Evolutionary conservation across 2,888 invertebrate genomes (phyloP).

Genomic region (Matsumyia berberina): DNA sequence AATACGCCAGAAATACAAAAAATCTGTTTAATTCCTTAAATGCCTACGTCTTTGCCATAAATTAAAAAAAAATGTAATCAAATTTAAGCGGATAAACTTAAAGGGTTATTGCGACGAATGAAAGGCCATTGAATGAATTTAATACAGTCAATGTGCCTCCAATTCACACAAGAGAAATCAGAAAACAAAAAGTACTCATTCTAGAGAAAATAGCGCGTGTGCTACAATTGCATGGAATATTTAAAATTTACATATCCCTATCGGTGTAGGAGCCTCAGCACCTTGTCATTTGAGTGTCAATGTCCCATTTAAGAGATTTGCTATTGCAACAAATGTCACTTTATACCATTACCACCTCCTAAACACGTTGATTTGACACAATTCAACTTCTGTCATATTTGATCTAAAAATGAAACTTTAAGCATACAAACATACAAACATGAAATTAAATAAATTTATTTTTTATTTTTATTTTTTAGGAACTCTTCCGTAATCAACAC

Average conservation of each 20-base stretch:
- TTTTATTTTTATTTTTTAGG: slow-evolving; percentile 76
- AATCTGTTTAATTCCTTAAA: too few relatives aligned
- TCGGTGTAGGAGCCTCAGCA: not conserved
- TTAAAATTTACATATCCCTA: slow-evolving; percentile 18
- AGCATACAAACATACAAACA: too few relatives aligned
- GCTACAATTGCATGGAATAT: slow-evolving; percentile 3
- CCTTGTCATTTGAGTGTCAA: not conserved
- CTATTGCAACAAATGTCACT: too few relatives aligned
- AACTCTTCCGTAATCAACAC: slow-evolving; percentile 89
- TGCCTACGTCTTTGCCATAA: not conserved
- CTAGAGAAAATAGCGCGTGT: not conserved
- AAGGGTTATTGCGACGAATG: slow-evolving; percentile 26
- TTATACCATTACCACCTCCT: too few relatives aligned
- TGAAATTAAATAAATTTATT: too few relatives aligned
- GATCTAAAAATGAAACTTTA: too few relatives aligned
- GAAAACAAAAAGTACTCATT: not conserved
- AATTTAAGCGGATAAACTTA: not conserved
- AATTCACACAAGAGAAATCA: slow-evolving; percentile 10
- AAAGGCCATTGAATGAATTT: slow-evolving; percentile 31
- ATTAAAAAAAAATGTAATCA: not conserved
- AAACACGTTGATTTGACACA: too few relatives aligned
- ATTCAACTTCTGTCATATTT: too few relatives aligned
- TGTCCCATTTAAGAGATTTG: not conserved
- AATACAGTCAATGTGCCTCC: not conserved
- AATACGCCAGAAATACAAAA: too few relatives aligned